Conservation (phyloP, 2,888 invertebrate genomes). For the Synanthedon myopaeformis region DNA sequence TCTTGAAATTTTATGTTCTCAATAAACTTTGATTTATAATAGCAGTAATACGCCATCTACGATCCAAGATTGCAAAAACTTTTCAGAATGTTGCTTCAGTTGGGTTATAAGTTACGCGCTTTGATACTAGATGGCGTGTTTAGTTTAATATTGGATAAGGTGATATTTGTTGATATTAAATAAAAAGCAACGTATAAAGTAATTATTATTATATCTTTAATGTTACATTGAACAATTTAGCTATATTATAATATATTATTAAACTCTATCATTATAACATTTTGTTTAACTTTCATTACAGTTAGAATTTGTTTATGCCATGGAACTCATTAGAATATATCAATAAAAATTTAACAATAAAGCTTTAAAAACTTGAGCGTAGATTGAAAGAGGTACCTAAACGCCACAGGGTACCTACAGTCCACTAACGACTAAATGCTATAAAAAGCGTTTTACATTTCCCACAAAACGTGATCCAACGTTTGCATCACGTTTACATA, state of each 20-base stretch:
- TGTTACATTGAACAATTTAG: slow-evolving; percentile 58
- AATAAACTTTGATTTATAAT: no score
- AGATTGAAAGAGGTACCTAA: slow-evolving; percentile 58
- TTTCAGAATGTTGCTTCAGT: no score
- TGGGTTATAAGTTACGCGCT: background rate
- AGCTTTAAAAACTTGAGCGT: slow-evolving; percentile 67
- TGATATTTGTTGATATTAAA: background rate
- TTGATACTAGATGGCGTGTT: background rate
- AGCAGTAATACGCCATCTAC: no score
- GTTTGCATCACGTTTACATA: slow-evolving; percentile 37
- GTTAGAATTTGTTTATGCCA: slow-evolving; percentile 44
- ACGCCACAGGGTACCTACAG: slow-evolving; percentile 53
- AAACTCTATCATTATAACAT: slow-evolving; percentile 45
- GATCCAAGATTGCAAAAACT: no score
- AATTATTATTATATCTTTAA: slow-evolving; percentile 17
- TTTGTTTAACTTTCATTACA: slow-evolving; percentile 17
- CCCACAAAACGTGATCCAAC: slow-evolving; percentile 50
- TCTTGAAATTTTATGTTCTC: no score
- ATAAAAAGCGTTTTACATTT: slow-evolving; percentile 68
- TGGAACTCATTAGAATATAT: slow-evolving; percentile 58
- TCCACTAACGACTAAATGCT: slow-evolving; percentile 57
- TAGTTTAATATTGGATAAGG: background rate
- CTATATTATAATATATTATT: slow-evolving; percentile 12
- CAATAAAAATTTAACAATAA: slow-evolving; percentile 63
- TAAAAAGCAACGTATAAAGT: background rate